Conservation (phyloP, 2,888 invertebrate species). For the Mesodorylaimus sp. region DNA sequence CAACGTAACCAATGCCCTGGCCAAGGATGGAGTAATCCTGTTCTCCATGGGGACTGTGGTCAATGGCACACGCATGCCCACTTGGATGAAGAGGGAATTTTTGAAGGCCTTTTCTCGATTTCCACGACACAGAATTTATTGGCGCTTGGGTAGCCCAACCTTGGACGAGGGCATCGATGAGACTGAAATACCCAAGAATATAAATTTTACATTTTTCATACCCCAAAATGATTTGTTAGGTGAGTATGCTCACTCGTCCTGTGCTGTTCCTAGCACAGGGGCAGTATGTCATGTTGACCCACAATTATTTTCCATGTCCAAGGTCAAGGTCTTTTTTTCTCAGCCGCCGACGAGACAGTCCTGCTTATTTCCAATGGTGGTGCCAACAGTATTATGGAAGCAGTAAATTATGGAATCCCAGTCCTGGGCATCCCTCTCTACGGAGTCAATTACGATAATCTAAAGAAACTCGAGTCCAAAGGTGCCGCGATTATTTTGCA, state of each 20-base stretch:
- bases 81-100: constrained; percentile 16
- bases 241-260: constrained; percentile 17
- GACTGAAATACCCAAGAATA: constrained; percentile 19
- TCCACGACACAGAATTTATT: constrained; percentile 22
- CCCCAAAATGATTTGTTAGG: constrained; percentile 27
- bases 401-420: constrained; percentile 23
- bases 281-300: too few relatives aligned
- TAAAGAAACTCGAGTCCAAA: constrained; percentile 16
- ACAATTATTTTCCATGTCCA: too few relatives aligned
- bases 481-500: neutral
- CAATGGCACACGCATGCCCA: constrained; percentile 20
- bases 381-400: constrained; percentile 24
- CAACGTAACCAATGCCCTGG: neutral
- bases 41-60: constrained; percentile 19
- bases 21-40: constrained; percentile 2
- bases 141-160: too few relatives aligned
- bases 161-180: too few relatives aligned
- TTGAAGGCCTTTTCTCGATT: constrained; percentile 20
- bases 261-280: too few relatives aligned
- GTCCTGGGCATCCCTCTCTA: constrained; percentile 26
- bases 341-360: constrained; percentile 20
- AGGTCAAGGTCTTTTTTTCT: too few relatives aligned
- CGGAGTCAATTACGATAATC: constrained; percentile 22
- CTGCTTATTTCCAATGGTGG: constrained; percentile 26
- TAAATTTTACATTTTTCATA: constrained; percentile 25